A percentile compares a stretch with the other conserved stretches of the same genome.
Evolutionary conservation across 2,113 vertebrate genomes (phyloP).

Genomic region (Oenanthe oenanthe): DNA sequence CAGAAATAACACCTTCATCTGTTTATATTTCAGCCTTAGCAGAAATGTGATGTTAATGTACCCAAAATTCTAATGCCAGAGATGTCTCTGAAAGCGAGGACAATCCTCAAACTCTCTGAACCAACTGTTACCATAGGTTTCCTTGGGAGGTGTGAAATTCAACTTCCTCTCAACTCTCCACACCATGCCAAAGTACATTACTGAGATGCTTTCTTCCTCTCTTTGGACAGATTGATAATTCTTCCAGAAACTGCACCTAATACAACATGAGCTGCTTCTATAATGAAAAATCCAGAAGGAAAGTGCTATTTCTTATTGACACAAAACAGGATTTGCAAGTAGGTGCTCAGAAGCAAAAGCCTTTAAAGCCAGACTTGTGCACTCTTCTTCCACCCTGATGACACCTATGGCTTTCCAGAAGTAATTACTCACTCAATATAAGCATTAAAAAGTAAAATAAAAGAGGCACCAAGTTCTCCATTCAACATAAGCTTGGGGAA

Average conservation of each 20-base stretch:
- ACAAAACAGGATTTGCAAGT: neutral
- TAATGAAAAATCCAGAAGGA: neutral
- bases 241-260: neutral
- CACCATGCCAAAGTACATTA: conserved; percentile 8
- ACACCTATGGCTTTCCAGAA: neutral
- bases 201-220: neutral
- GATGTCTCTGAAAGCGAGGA: neutral
- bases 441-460: conserved; percentile 28
- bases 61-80: neutral
- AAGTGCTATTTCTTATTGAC: neutral
- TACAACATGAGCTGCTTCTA: neutral
- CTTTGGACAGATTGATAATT: neutral
- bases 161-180: neutral
- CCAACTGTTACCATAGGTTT: neutral
- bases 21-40: neutral
- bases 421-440: neutral
- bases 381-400: neutral
- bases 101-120: neutral
- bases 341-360: neutral
- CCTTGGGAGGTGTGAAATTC: neutral
- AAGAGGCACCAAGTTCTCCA: neutral
- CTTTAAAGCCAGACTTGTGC: too few relatives aligned
- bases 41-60: neutral
- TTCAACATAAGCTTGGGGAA: conserved; percentile 18
- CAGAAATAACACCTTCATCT: neutral